Evolutionary conservation across 2,888 invertebrate species (phyloP).

Genomic region (Pantelozetes paolii): DNA sequence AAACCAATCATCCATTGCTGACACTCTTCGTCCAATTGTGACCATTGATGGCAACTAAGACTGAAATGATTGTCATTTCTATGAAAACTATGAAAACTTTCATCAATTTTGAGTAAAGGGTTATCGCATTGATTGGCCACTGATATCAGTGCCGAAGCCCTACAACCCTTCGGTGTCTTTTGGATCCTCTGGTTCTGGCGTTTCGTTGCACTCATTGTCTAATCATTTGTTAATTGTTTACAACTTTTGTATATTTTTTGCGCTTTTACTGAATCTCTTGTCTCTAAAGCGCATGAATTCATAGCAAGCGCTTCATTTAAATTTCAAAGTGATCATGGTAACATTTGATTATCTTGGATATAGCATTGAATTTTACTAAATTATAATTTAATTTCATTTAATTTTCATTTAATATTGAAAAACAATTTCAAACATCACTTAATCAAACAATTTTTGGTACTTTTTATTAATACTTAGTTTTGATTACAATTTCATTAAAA

Average conservation of each 20-base stretch:
- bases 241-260: background rate
- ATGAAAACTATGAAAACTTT: background rate
- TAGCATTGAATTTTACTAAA: too few species aligned
- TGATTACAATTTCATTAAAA: too few species aligned
- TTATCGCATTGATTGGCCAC: conserved; percentile 35
- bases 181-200: conserved; percentile 1
- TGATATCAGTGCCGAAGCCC: conserved; percentile 20
- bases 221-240: background rate
- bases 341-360: too few species aligned
- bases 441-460: too few species aligned
- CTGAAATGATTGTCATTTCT: background rate
- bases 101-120: conserved; percentile 14
- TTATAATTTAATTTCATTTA: too few species aligned
- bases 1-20: conserved; percentile 69
- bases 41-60: conserved; percentile 33
- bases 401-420: too few species aligned
- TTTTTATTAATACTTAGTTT: too few species aligned
- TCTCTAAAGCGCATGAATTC: too few species aligned
- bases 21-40: conserved; percentile 51
- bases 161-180: conserved; percentile 9
- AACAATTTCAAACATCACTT: too few species aligned
- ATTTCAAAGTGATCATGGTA: too few species aligned
- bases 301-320: too few species aligned
- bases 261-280: too few species aligned
- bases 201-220: background rate